Percentiles rank a stretch among this genome's conserved stretches.
These are phyloP conservation scores for Pterobdella sp. DNA, from an alignment of 2,888 invertebrate species.

Conservation along the genomic window DNA sequence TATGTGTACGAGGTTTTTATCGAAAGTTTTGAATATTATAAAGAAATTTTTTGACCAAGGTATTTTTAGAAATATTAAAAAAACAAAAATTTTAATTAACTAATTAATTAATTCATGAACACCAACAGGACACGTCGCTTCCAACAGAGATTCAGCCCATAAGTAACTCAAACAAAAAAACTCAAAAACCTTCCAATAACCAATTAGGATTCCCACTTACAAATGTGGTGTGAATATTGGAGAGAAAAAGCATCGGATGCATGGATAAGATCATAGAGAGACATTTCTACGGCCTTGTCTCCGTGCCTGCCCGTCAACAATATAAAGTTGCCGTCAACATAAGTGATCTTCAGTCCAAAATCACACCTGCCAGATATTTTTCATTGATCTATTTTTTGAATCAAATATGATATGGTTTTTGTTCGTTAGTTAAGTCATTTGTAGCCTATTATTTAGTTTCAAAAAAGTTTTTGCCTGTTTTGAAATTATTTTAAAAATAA, in stretches of 20 bases:
- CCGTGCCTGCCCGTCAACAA: not conserved
- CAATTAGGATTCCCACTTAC: slow-evolving; percentile 65
- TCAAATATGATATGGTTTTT: too few species aligned
- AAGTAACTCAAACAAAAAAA: not conserved
- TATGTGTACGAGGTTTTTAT: too few species aligned
- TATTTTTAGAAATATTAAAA: not conserved
- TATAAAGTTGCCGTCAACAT: not conserved
- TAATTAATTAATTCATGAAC: not conserved
- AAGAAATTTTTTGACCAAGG: too few species aligned
- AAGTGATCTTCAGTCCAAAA: not conserved
- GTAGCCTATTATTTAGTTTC: too few species aligned
- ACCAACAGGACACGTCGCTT: not conserved
- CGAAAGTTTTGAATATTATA: too few species aligned
- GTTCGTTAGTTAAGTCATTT: too few species aligned
- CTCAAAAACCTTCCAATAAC: not conserved
- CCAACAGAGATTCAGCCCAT: not conserved
- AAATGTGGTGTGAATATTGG: slow-evolving; percentile 78
- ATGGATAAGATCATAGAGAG: slow-evolving; percentile 90
- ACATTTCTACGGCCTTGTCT: slow-evolving; percentile 70
- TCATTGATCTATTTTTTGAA: too few species aligned
- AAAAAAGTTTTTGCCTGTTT: too few species aligned
- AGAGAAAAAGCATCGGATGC: slow-evolving; percentile 78
- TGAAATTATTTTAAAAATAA: too few species aligned
- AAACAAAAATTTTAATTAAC: not conserved
- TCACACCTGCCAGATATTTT: too few species aligned